These are phyloP conservation scores for Pachyuromys duprasi DNA, from an alignment of 2,797 vertebrate genomes.

Conservation along the genomic window DNA sequence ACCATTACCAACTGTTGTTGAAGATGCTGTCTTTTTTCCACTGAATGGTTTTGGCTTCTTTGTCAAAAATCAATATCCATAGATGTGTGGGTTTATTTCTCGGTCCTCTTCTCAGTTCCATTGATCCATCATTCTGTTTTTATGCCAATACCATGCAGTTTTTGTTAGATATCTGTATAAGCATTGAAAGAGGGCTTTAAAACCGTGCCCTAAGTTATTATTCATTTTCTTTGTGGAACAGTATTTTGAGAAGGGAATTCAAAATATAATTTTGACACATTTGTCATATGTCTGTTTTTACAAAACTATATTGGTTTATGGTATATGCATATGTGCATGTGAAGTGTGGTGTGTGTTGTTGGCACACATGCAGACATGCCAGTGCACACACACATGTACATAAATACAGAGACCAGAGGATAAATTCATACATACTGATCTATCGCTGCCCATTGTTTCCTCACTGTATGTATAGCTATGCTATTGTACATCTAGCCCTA, in stretches of 20 bases:
- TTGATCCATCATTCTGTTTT: too few species aligned
- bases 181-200: background rate
- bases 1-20: too few species aligned
- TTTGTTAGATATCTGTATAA: background rate
- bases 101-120: too few species aligned
- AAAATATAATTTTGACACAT: background rate
- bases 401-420: background rate
- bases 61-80: too few species aligned
- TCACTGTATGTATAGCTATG: background rate
- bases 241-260: background rate
- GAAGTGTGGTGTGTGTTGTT: background rate
- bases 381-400: background rate
- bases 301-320: background rate
- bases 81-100: too few species aligned
- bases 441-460: background rate
- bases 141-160: too few species aligned
- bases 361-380: background rate
- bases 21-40: too few species aligned
- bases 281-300: slow-evolving; percentile 16
- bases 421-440: background rate
- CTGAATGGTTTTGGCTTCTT: too few species aligned
- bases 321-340: background rate
- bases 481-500: background rate
- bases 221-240: background rate
- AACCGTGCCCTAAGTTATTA: background rate